Percentiles rank a stretch among this genome's conserved stretches.
These are phyloP conservation scores for Heterocephalus glaber DNA, from an alignment of 2,113 vertebrate genomes.

Conservation along the genomic window DNA sequence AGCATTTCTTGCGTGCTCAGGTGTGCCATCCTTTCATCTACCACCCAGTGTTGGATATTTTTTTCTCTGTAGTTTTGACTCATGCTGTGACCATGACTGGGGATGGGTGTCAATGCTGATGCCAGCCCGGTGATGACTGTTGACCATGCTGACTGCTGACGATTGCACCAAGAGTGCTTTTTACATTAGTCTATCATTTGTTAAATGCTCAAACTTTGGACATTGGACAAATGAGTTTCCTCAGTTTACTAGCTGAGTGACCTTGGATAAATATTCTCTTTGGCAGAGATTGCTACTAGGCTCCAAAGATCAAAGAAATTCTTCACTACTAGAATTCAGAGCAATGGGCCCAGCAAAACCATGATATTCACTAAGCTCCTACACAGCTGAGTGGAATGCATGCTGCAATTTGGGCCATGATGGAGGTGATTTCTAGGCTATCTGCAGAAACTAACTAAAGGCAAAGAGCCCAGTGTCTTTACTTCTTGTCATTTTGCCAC, in stretches of 20 bases:
- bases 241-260: not conserved
- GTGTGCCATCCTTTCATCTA: not conserved
- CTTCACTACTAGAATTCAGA: not conserved
- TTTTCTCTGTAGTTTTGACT: not conserved
- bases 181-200: not conserved
- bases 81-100: no score
- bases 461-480: not conserved
- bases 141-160: not conserved
- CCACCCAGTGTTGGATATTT: not conserved
- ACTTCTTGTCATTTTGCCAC: not conserved
- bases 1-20: not conserved
- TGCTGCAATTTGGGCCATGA: not conserved
- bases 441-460: not conserved
- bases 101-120: not conserved
- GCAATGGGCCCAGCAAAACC: not conserved
- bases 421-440: not conserved
- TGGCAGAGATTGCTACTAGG: not conserved
- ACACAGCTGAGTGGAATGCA: not conserved
- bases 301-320: not conserved
- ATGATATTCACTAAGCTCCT: not conserved
- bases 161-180: not conserved
- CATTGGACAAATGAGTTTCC: fast-evolving
- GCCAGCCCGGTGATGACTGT: not conserved
- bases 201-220: not conserved
- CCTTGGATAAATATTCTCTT: not conserved